A percentile compares a stretch with the other conserved stretches of the same genome.
Evolutionary conservation across 2,113 vertebrate genomes (phyloP).

Genomic region (Uropsilus gracilis): DNA sequence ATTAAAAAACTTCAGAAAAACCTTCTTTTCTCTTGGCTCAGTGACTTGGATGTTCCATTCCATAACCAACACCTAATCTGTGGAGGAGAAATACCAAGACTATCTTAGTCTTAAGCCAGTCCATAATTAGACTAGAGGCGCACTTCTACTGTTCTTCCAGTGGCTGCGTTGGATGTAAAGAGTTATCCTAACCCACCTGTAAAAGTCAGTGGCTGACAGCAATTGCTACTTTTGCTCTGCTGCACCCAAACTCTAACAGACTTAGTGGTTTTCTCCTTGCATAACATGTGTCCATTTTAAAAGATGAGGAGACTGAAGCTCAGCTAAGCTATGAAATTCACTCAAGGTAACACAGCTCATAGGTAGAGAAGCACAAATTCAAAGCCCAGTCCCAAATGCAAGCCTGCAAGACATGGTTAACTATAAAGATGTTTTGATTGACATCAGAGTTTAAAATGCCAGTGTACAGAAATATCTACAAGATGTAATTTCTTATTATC

Average conservation of each 20-base stretch:
- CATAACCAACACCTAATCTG: neutral
- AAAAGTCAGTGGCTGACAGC: neutral
- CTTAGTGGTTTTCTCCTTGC: neutral
- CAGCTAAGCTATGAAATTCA: neutral
- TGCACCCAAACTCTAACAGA: neutral
- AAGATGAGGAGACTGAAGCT: neutral
- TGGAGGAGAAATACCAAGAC: neutral
- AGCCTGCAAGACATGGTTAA: constrained; percentile 23
- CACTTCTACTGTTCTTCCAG: neutral
- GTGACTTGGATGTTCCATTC: neutral
- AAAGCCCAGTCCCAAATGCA: neutral
- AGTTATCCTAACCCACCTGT: neutral
- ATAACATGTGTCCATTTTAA: neutral
- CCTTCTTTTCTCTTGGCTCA: neutral
- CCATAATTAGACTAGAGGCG: neutral
- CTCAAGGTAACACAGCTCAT: neutral
- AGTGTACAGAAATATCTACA: neutral
- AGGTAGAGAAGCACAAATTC: neutral
- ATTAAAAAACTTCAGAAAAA: neutral
- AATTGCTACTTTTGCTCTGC: neutral
- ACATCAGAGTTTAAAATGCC: constrained; percentile 16
- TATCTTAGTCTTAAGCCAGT: neutral
- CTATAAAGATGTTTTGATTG: neutral
- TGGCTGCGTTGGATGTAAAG: neutral
- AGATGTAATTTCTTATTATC: constrained; percentile 41